Conservation (phyloP, 2,113 vertebrate species). For the Sitta europaea region DNA sequence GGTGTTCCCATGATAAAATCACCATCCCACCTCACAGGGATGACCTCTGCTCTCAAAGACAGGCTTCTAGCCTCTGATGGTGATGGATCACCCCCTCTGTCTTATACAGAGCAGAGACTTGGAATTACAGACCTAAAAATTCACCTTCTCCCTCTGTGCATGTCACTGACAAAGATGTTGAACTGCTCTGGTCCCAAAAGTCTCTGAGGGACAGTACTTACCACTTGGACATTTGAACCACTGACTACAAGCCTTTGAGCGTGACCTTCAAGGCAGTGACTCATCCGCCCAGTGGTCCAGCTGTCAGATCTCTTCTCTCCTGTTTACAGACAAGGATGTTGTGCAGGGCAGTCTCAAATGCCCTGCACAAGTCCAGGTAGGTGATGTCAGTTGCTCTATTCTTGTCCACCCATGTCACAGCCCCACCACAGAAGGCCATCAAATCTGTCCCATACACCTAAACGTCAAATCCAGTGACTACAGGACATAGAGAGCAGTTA, state of each 20-base stretch:
- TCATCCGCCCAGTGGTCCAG: background rate
- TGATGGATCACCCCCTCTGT: background rate
- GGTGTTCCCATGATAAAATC: background rate
- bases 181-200: no score
- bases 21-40: background rate
- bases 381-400: background rate
- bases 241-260: background rate
- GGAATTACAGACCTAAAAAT: background rate
- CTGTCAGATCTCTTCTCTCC: background rate
- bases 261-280: background rate
- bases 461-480: background rate
- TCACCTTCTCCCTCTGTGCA: no score
- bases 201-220: accelerated
- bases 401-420: background rate
- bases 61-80: background rate
- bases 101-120: background rate
- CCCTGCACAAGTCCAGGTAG: background rate
- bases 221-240: no score
- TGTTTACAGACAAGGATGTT: no score
- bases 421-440: background rate
- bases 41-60: background rate
- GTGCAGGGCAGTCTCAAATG: no score
- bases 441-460: no score
- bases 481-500: background rate
- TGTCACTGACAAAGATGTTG: background rate